Evolutionary conservation across 2,888 invertebrate species (phyloP), one percentile per base, ranked within the genome.

Genomic region (Poecilobothrus nobilitatus): DNA sequence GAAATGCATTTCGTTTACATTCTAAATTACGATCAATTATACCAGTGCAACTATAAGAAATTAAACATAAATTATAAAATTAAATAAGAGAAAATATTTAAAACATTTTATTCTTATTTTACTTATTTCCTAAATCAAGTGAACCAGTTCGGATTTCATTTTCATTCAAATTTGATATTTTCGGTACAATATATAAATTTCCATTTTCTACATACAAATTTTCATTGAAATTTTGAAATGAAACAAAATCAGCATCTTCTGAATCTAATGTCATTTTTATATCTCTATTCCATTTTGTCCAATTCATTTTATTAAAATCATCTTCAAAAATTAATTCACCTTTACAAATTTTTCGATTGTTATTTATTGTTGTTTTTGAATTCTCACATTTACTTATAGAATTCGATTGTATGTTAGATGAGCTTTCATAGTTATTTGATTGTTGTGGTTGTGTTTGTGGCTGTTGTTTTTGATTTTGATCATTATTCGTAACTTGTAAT

Each of bases 271-370:
- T 85, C 61, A 87, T 81, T 67, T 84, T 86, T 71, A 87, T 84
- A 72, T 88, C 87, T 4, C 85, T 79, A 66, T 80, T 81, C 88
- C 89, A 89, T 67, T 83, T 76, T 0, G 78, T 78, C n/a, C 78
- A 79, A 65, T 82, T 73, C 0, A 86, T 73, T 0, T 69, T 68
- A 53, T 84, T 80, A 74, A 91, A 91, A 69, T 83, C 80, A 67
- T 90, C 90, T 66, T 87, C 84, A 72, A 90, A 87, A 68, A 90
- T 78, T 1, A 84, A 77, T 70, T 84, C 79, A 0, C 85, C 85
- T 15, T 79, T 78, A 75, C 86, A 86, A 0, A 80, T 80, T 4
- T 70, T 71, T 0, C 80, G 81, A 0, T 81, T 81, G 10, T 73
- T 72, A n/a, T 84, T 77, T 6, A 69, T 75, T 0, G 83, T 83